Base-by-base conservation (phyloP, 1,140 invertebrate species). In the Aphelenchoides besseyi region DNA sequence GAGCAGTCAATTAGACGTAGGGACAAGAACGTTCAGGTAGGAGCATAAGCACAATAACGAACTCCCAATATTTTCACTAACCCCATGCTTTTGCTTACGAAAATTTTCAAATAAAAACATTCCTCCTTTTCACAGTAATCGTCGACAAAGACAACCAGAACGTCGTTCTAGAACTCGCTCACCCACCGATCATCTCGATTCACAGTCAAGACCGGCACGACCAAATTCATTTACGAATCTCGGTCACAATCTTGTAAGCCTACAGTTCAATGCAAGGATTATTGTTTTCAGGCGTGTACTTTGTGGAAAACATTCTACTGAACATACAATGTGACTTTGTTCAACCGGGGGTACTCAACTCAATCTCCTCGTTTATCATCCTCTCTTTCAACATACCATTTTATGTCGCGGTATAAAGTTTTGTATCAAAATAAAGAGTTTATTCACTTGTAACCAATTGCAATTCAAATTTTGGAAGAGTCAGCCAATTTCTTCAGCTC, bases 161-260 rank as follows among this genome's bases (percentile, higher is more conserved):
- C 55, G 79, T 37, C 54, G 79, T n/a, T 62, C 72, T 16, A 29
- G 75, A 26, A 79, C 79, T 28, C 74, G 79, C 52, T 82, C 79
- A 16, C 72, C 81, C 16, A 79, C 41, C n/a, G 72, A 73, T 23
- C 67, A 68, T 18, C 54, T 61, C 54, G 69, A 64, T 54, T 53
- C n/a, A 30, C 33, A 12, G 52, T 33, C 26, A 23, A 69, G 68
- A 35, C 76, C 79, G 16, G 72, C 79, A 12, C 54, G 80, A 35
- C 81, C 81, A 3, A 83, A 84, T 66, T 78, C 77, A 1, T 83
- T 83, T 69, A 84, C 80, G 0, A 83, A 83, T 72, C 74, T 83
- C 28, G 82, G 82, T 2, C 81, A 83, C 64, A 83, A 83, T 69
- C 66, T 83, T 30, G 80, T 48, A 23, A 48, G 41, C 23, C 23